These are phyloP conservation scores for Carcharodon carcharias DNA, from an alignment of 2,797 vertebrate species.

Conservation along the genomic window DNA sequence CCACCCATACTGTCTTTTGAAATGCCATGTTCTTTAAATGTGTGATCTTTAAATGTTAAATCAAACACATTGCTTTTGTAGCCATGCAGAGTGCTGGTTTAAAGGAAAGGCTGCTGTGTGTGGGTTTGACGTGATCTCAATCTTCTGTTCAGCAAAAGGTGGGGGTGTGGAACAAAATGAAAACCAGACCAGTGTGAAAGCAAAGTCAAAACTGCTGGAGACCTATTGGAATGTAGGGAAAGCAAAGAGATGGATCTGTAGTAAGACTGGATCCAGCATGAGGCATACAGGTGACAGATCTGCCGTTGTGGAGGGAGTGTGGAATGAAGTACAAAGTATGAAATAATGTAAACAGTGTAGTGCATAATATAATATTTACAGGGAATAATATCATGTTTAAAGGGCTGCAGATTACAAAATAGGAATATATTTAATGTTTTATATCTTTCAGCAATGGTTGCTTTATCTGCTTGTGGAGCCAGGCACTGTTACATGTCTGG, in stretches of 20 bases:
- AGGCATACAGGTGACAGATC: neutral
- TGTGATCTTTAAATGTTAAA: neutral
- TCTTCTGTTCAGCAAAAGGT: neutral
- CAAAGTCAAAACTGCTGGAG: neutral
- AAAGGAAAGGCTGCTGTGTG: neutral
- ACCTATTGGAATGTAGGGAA: neutral
- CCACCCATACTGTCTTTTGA: neutral
- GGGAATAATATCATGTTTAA: neutral
- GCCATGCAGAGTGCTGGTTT: neutral
- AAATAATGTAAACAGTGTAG: neutral
- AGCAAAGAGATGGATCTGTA: neutral
- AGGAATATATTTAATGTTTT: neutral
- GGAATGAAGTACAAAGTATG: neutral
- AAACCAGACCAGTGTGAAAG: neutral
- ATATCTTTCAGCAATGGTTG: neutral
- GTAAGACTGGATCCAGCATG: neutral
- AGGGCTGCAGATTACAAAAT: neutral
- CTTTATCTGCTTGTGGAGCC: neutral
- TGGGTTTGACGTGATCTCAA: neutral
- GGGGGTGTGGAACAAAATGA: constrained; percentile 5
- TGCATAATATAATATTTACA: neutral
- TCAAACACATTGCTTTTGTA: neutral
- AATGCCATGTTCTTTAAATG: neutral
- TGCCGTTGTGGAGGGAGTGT: neutral
- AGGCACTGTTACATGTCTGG: neutral